A percentile compares a stretch with the other conserved stretches of the same genome.
phyloP scores from a whole-genome alignment of 1,140 invertebrate genomes.

The Dermatophagoides farinae region DNA sequence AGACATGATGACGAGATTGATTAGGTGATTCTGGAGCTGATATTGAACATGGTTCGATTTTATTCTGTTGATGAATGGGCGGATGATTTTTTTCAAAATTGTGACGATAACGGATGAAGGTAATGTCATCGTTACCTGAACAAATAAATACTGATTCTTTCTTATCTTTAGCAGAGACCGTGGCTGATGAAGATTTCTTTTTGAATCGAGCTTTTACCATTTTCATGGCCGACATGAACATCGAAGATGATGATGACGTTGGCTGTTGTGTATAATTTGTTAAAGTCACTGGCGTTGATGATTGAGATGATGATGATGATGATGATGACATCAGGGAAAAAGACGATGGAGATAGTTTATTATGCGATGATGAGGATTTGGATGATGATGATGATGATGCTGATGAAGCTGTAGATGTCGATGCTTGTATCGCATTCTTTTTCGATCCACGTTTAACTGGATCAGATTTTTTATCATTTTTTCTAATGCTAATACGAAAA shows the following conservation, averaged over 20 bases:
- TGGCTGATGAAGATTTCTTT: neutral
- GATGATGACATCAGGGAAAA: constrained; percentile 1
- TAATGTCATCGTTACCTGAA: constrained; percentile 3
- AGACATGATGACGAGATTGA: neutral
- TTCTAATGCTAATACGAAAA: neutral
- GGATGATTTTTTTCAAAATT: neutral
- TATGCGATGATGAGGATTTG: neutral
- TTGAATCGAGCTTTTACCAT: constrained; percentile 1
- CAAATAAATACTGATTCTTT: neutral
- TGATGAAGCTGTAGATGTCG: neutral
- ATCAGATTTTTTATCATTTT: neutral
- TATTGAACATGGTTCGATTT: neutral
- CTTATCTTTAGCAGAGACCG: neutral
- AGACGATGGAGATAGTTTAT: neutral
- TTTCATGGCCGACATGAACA: constrained; percentile 7
- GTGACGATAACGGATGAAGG: constrained; percentile 1
- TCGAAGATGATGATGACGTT: neutral
- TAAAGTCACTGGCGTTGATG: neutral
- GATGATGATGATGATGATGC: neutral
- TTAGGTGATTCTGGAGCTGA: neutral
- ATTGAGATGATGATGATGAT: neutral
- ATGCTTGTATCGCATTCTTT: neutral
- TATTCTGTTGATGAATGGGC: neutral
- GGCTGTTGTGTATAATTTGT: too few relatives aligned
- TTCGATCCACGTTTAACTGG: neutral